Evolutionary conservation across 2,113 vertebrate genomes (phyloP).

Genomic region (Halcyon malimbica): DNA sequence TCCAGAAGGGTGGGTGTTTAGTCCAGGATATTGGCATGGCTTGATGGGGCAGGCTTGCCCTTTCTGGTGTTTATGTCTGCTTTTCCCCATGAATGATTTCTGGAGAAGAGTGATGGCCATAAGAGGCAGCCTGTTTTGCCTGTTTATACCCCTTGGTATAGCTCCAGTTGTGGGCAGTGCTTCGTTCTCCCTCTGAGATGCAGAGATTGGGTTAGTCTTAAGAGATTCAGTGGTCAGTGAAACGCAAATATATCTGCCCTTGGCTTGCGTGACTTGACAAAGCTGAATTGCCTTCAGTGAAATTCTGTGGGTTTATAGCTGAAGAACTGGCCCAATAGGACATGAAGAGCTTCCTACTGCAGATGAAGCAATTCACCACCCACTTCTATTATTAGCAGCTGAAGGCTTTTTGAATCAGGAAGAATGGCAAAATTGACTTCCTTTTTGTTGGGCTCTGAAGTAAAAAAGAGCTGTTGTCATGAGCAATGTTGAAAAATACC

Average conservation of each 20-base stretch:
- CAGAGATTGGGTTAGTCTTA: neutral
- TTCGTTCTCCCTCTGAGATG: neutral
- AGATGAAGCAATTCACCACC: slow-evolving; percentile 41
- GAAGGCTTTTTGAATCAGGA: slow-evolving; percentile 50
- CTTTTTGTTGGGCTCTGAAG: slow-evolving; percentile 15
- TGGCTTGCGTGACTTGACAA: neutral
- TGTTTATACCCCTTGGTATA: neutral
- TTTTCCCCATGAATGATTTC: neutral
- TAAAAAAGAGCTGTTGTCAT: slow-evolving; percentile 6
- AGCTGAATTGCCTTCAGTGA: neutral
- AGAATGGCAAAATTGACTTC: slow-evolving; percentile 55
- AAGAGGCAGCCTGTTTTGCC: neutral
- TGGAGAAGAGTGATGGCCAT: neutral
- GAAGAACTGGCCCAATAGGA: slow-evolving; percentile 24
- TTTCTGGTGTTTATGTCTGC: neutral
- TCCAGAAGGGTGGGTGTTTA: neutral
- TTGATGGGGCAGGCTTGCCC: neutral
- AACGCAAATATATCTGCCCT: neutral
- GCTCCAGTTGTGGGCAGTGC: neutral
- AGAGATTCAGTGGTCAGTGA: neutral
- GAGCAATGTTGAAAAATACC: neutral
- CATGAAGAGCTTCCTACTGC: slow-evolving; percentile 51
- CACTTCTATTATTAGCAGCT: slow-evolving; percentile 50
- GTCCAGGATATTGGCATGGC: neutral
- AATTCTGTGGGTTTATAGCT: slow-evolving; percentile 3